Base-by-base conservation (phyloP, 2,888 invertebrate species). In the Phaonia tiefii region DNA sequence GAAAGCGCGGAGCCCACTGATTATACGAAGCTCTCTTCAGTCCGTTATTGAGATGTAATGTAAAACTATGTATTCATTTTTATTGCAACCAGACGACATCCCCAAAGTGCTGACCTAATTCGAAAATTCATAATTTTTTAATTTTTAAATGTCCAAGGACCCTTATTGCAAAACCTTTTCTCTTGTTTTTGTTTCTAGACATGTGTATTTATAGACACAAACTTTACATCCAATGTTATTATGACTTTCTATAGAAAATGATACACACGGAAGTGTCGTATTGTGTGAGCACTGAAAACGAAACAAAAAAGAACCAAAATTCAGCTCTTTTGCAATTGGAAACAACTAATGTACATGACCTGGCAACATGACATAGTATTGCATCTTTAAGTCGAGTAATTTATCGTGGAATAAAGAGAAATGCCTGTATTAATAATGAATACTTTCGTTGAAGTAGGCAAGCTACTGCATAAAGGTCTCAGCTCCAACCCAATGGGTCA, bases 321-420 rank as follows among this genome's bases (percentile, higher is more conserved):
- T 54, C 13, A 25, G 13, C 25, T 54, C 13, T 8, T 54, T 54
- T 22, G 54, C 8, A 54, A 54, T 22, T 54, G 54, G 54, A 54
- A 22, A 25, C 25, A 31, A 31, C 31, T 8, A 31, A 3, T 31
- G 3, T 31, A 31, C 4, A 31, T 31, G 31, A 54, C 54, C 11
- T 54, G 11, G 25, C 25, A 25, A 54, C 25, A 25, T 51, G 51
- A 22, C 22, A 10, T 51, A 11, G 20, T 51, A 22, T 22, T 22
- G 51, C 51, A 46, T 46, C 10, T 13, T 54, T 25, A 2, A 54
- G 54, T 25, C 5, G 10, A 49, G 20, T 49, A 2, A 44, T 44
- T 1, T 49, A 15, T 8, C 17, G 10, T 13, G 4, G 44, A 2
- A 37, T 37, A 37, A 7, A 10, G 4, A 44, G 13, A n/a, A 44